These are phyloP conservation scores for Sylvilagus bachmani DNA, from an alignment of 2,113 vertebrate genomes.

Conservation along the genomic window DNA sequence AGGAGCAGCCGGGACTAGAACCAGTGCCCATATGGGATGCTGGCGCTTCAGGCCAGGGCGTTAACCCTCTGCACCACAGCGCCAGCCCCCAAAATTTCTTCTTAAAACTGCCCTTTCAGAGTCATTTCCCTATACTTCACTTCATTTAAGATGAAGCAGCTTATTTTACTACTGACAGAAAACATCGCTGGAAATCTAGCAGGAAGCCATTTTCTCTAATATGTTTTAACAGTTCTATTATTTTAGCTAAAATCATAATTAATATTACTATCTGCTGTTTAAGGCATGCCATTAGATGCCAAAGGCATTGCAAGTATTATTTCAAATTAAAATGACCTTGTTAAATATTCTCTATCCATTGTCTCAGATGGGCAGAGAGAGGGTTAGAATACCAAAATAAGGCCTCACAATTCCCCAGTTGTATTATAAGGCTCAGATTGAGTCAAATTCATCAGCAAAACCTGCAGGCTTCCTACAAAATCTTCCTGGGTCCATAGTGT, in stretches of 20 bases:
- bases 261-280: neutral
- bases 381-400: neutral
- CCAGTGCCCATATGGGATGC: too few relatives aligned
- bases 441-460: neutral
- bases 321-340: neutral
- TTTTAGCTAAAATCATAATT: constrained; percentile 32
- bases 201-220: neutral
- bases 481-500: neutral
- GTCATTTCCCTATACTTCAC: neutral
- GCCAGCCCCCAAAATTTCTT: neutral
- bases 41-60: too few relatives aligned
- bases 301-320: neutral
- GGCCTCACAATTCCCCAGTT: neutral
- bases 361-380: neutral
- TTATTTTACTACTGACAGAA: neutral
- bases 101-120: neutral
- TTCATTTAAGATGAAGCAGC: constrained; percentile 20
- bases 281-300: neutral
- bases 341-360: neutral
- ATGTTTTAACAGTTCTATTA: neutral
- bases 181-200: neutral
- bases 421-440: neutral
- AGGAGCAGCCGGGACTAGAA: too few relatives aligned
- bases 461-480: neutral
- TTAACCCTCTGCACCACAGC: too few relatives aligned